Evolutionary conservation across 2,113 vertebrate genomes (phyloP).

Genomic region (Campylorhamphus procurvoides): DNA sequence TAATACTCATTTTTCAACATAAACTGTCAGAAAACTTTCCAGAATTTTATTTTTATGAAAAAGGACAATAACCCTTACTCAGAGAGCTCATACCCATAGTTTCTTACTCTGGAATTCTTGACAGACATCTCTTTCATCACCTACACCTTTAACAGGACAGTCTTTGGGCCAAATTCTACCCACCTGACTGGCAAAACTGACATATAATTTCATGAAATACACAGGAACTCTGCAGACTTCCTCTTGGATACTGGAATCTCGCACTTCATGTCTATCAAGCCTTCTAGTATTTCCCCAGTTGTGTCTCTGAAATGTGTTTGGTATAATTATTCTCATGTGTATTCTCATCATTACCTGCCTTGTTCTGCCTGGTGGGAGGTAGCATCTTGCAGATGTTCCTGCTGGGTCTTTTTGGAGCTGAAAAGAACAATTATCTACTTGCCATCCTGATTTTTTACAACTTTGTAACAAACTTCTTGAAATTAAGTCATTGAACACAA

Average conservation of each 20-base stretch:
- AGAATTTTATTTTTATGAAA: background rate
- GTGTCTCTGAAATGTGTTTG: constrained; percentile 3
- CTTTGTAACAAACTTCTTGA: background rate
- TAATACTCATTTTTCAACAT: background rate
- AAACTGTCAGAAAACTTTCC: background rate
- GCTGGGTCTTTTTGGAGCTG: background rate
- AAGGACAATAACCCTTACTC: background rate
- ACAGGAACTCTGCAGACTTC: background rate
- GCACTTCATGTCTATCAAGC: background rate
- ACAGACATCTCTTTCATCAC: background rate
- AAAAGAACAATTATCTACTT: constrained; percentile 2
- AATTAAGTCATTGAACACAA: constrained; percentile 1
- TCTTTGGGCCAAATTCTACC: background rate
- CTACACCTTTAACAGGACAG: background rate
- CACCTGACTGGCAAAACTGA: background rate
- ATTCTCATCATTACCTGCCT: constrained; percentile 39
- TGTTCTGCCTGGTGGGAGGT: constrained; percentile 21
- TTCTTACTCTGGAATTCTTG: background rate
- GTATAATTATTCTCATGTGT: constrained; percentile 30
- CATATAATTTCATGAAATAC: background rate
- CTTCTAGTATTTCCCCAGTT: background rate
- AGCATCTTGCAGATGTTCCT: constrained; percentile 27
- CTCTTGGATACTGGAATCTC: background rate
- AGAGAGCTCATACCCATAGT: rapidly evolving
- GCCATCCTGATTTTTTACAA: constrained; percentile 9